Base-by-base conservation (phyloP, 2,888 invertebrate species). In the Leptopilina drosophilae region DNA sequence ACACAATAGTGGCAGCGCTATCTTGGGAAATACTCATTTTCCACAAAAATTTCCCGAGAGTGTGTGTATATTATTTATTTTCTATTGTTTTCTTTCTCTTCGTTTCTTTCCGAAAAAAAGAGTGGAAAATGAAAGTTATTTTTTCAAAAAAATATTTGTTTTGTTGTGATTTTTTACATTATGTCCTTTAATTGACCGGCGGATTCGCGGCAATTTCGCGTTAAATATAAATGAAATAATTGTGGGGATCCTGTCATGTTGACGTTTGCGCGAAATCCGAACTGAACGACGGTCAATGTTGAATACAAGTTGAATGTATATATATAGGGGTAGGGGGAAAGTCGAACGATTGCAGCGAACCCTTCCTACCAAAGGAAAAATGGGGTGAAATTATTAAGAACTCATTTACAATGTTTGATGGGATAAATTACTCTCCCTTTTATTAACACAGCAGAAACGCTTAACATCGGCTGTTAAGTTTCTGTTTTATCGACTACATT, bases 1-100 rank as follows among this genome's bases (percentile, higher is more conserved):
- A 96, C 88, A 96, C 95, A 86, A 96, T 93, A 82, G 93, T 93
- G 85, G 93, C 92, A 79, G 93, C 88, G 85, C 88, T 91, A 84
- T 91, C 91, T 82, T 91, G 91, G 79, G 91, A 91, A 85, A 90
- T 88, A 85, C 90, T 91, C 91, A 91, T 91, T 82, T 42, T 81
- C 11, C 42, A 49, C 56, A 20, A 42, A 42, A 53, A 46, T 65
- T 69, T 59, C 67, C 49, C 64, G 14, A n/a, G 64, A 79, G 26
- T 79, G 14, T 33, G 49, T 46, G 46, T 46, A 33, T 33, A 33
- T 12, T 49, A 12, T 49, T 8, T 49, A 49, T 49, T 49, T 33
- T 5, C 33, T 49, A 11, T 49, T 49, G 11, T 7, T 42, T 42
- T 42, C 3, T 33, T 0, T 33, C 33, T 20, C 20, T 20, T 20